These are phyloP conservation scores for Agrotis exclamationis DNA, from an alignment of 2,888 invertebrate species.

Conservation along the genomic window DNA sequence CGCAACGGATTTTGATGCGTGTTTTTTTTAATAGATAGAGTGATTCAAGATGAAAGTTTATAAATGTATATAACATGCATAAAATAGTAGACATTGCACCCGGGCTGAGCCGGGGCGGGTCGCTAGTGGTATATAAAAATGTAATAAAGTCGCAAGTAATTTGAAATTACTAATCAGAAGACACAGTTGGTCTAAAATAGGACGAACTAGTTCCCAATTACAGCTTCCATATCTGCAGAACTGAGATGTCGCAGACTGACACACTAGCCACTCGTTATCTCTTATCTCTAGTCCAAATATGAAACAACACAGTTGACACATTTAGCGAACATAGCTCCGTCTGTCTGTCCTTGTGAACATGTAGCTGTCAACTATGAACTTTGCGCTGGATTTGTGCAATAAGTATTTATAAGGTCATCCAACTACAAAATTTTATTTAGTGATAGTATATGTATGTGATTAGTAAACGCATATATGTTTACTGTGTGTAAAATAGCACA, in stretches of 20 bases:
- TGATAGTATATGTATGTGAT: background rate
- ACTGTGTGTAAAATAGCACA: too few relatives aligned
- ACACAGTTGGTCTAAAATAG: slow-evolving; percentile 1
- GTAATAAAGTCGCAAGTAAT: too few relatives aligned
- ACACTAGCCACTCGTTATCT: slow-evolving; percentile 28
- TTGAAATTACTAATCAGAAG: background rate
- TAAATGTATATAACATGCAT: too few relatives aligned
- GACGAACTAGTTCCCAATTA: background rate
- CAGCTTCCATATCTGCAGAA: background rate
- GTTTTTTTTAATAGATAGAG: too few relatives aligned
- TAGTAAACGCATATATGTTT: too few relatives aligned
- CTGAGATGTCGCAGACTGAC: slow-evolving; percentile 20
- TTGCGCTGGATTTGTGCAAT: slow-evolving; percentile 29
- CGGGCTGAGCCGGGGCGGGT: too few relatives aligned
- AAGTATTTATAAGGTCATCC: slow-evolving; percentile 14
- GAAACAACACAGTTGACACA: slow-evolving; percentile 35
- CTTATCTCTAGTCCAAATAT: slow-evolving; percentile 3
- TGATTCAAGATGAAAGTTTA: too few relatives aligned
- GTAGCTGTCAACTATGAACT: slow-evolving; percentile 30
- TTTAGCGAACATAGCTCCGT: slow-evolving; percentile 1
- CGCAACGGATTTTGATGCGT: too few relatives aligned
- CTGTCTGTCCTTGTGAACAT: slow-evolving; percentile 31
- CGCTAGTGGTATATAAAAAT: too few relatives aligned
- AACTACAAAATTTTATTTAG: background rate
- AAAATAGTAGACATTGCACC: too few relatives aligned